phyloP scores from a whole-genome alignment of 2,113 vertebrate genomes.

The Sebastes schlegelii region DNA sequence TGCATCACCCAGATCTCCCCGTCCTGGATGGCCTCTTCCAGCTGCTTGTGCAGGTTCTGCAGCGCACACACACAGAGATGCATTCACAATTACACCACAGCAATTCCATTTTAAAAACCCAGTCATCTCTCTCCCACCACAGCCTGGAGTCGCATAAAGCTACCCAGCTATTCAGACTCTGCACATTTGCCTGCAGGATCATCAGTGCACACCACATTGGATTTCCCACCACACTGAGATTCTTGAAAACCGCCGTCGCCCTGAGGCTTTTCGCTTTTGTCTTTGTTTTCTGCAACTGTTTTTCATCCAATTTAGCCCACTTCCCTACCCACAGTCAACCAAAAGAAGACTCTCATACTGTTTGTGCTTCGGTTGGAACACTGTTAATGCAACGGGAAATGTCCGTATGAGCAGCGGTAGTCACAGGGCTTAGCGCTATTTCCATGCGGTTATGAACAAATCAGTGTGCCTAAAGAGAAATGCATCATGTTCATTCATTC shows the following conservation, averaged over 20 bases:
- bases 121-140: neutral
- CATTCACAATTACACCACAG: neutral
- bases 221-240: conserved; percentile 21
- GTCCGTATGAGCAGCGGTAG: neutral
- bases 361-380: neutral
- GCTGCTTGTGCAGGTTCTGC: conserved; percentile 95
- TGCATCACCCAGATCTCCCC: conserved; percentile 94
- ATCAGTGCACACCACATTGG: conserved; percentile 42
- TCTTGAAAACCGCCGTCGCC: conserved; percentile 29
- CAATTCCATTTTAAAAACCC: neutral
- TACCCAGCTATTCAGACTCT: conserved; percentile 7
- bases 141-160: conserved; percentile 6
- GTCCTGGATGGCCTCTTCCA: conserved; percentile 94
- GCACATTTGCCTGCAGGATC: conserved; percentile 29
- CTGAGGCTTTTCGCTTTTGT: conserved; percentile 35
- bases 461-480: neutral
- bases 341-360: neutral
- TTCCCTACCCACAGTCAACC: conserved; percentile 11
- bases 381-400: neutral
- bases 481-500: no score
- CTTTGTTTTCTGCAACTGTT: conserved; percentile 28
- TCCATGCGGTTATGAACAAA: neutral
- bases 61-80: conserved; percentile 6
- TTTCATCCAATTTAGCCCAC: conserved; percentile 48
- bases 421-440: neutral